phyloP scores from a whole-genome alignment of 2,113 vertebrate species.

The Seriola aureovittata region DNA sequence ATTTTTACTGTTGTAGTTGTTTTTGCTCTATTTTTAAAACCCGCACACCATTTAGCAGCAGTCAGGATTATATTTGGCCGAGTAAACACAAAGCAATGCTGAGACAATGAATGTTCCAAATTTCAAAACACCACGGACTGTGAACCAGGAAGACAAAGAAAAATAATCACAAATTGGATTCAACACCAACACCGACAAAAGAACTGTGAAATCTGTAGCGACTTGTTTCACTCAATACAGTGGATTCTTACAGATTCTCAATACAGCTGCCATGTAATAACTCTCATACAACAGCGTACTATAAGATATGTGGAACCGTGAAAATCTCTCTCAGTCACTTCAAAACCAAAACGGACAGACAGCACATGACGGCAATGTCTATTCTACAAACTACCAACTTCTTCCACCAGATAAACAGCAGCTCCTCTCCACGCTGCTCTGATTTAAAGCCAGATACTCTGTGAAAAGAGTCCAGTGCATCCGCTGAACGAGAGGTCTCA shows the following conservation, averaged over 20 bases:
- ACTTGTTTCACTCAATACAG: constrained; percentile 24
- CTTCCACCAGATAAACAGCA: constrained; percentile 34
- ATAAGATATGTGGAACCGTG: neutral
- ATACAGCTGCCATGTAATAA: neutral
- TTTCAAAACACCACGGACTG: constrained; percentile 42
- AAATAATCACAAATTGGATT: constrained; percentile 40
- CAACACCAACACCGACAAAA: constrained; percentile 22
- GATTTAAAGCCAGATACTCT: constrained; percentile 41
- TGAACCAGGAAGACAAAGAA: constrained; percentile 38
- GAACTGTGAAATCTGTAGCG: constrained; percentile 16
- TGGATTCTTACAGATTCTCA: constrained; percentile 19
- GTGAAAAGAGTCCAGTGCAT: constrained; percentile 35
- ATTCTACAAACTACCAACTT: constrained; percentile 57
- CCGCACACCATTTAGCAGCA: constrained; percentile 9
- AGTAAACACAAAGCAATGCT: constrained; percentile 36
- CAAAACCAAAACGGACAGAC: neutral
- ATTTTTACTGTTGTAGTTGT: constrained; percentile 17
- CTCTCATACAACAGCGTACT: neutral
- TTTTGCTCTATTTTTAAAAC: constrained; percentile 27
- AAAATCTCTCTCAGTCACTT: constrained; percentile 15
- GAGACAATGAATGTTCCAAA: constrained; percentile 47
- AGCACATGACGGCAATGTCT: neutral
- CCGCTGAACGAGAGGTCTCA: constrained; percentile 45
- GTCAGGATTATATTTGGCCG: constrained; percentile 39
- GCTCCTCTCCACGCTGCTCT: constrained; percentile 32